phyloP scores from a whole-genome alignment of 2,113 vertebrate species.

The Scortum barcoo region DNA sequence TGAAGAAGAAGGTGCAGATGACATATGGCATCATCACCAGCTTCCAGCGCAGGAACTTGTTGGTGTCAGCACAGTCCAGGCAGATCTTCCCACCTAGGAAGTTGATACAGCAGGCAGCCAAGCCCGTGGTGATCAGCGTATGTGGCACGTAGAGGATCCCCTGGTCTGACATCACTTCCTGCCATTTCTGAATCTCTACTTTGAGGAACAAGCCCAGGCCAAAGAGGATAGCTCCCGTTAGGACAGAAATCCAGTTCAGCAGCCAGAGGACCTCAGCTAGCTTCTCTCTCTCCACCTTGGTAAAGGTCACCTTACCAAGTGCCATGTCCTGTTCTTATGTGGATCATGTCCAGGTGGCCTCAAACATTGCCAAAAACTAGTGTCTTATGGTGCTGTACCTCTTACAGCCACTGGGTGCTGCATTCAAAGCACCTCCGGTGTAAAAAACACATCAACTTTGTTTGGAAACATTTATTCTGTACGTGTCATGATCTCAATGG shows the following conservation, averaged over 20 bases:
- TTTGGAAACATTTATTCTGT: not conserved
- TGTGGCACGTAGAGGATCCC: slow-evolving; percentile 86
- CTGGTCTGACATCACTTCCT: slow-evolving; percentile 88
- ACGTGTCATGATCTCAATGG: not conserved
- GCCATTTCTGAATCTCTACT: slow-evolving; percentile 88
- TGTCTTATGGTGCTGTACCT: not conserved
- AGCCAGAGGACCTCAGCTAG: slow-evolving; percentile 90
- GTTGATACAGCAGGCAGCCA: slow-evolving; percentile 90
- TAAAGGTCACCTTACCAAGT: slow-evolving; percentile 90
- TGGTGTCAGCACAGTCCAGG: slow-evolving; percentile 89
- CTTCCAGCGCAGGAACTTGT: slow-evolving; percentile 90
- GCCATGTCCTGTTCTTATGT: slow-evolving; percentile 82
- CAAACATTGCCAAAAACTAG: slow-evolving; percentile 11
- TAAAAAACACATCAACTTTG: not conserved
- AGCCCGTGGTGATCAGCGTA: slow-evolving; percentile 88
- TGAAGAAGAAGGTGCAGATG: slow-evolving; percentile 89
- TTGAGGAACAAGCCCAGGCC: slow-evolving; percentile 90
- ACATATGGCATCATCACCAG: slow-evolving; percentile 91
- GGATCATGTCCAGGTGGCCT: slow-evolving; percentile 16
- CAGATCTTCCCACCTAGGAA: slow-evolving; percentile 91
- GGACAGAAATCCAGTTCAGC: slow-evolving; percentile 91
- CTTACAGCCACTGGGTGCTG: not conserved
- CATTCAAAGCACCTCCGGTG: not conserved
- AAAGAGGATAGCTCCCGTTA: slow-evolving; percentile 87
- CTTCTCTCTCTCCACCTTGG: slow-evolving; percentile 86